Base-by-base conservation (phyloP, 2,113 vertebrate genomes). In the Scortum barcoo region DNA sequence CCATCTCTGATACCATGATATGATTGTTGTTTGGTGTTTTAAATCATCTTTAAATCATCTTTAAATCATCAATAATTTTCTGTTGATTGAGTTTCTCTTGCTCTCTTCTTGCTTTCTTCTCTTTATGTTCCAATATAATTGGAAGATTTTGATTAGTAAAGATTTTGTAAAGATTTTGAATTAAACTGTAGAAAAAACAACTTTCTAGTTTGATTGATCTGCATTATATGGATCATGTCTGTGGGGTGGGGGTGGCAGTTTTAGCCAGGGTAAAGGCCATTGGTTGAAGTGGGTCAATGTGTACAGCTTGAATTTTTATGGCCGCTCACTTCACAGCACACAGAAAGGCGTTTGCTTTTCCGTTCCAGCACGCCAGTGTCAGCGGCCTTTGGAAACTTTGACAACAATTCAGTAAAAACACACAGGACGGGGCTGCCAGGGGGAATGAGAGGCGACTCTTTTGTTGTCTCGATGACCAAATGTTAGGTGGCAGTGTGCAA, bases 331-430 rank as follows among this genome's bases (percentile, higher is more conserved):
- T 78, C 72, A 70, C 75, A 68, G 65, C 80, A 83, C 72, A 86
- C 83, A 73, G 63, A 56, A 28, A 81, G 76, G 7, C 46, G 73
- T 91, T 92, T 91, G 80, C 73, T 84, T 69, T 69, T 86, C 65
- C 79, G 60, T 89, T 90, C 71, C 86, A 86, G 26, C 89, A 82
- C 79, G 20, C 20, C 12, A 1, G 79, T 80, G 90, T 84, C 65
- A 54, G 48, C 22, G 73, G 56, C 44, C 74, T 87, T 46, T 72
- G 72, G 79, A 85, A 78, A 86, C 69, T 76, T 68, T 78, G 60
- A 75, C 77, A 48, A 81, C 68, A 62, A 51, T 60, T 76, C 33
- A 88, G 10, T 72, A 54, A 78, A 81, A 89, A 67, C n/a, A n/a
- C n/a, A n/a, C n/a, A 54, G 22, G 8, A 4, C 7, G 0, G 0